Conservation (phyloP, 2,797 vertebrate species). For the Scolopax bukidnonensis region DNA sequence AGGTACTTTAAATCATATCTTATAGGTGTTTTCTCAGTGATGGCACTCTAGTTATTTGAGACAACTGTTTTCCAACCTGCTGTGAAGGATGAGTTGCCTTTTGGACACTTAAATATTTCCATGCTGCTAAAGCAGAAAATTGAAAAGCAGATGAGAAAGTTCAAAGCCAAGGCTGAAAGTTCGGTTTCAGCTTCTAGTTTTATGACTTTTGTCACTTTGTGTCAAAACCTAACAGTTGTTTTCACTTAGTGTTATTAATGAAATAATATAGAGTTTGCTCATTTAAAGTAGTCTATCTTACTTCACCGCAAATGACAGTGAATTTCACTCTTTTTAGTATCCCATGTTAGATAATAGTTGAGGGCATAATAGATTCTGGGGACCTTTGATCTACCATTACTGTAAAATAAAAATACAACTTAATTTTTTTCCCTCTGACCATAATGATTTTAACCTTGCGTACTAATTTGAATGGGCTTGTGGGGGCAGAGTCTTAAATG, state of each 20-base stretch:
- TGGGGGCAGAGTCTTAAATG: conserved; percentile 81
- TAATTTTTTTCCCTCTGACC: conserved; percentile 53
- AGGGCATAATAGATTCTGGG: conserved; percentile 73
- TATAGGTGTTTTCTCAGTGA: neutral
- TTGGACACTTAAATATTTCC: neutral
- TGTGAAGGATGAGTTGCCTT: neutral
- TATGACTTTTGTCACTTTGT: conserved; percentile 51
- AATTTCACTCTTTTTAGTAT: conserved; percentile 64
- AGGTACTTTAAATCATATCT: neutral
- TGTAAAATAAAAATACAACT: conserved; percentile 76
- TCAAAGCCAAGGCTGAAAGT: conserved; percentile 49
- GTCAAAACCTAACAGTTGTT: conserved; percentile 56
- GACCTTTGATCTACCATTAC: conserved; percentile 76
- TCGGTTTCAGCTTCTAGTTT: conserved; percentile 56
- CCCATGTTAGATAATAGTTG: conserved; percentile 69
- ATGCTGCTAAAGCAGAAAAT: conserved; percentile 36
- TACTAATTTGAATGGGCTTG: conserved; percentile 80
- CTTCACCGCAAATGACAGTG: conserved; percentile 41
- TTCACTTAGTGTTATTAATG: conserved; percentile 63
- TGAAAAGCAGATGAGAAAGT: conserved; percentile 31
- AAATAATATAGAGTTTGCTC: conserved; percentile 63
- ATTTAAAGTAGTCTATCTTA: conserved; percentile 55
- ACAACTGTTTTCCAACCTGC: conserved; percentile 20
- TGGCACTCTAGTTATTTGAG: neutral
- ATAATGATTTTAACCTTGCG: conserved; percentile 84